These are phyloP conservation scores for Nerophis lumbriciformis DNA, from an alignment of 2,113 vertebrate species.

Conservation along the genomic window DNA sequence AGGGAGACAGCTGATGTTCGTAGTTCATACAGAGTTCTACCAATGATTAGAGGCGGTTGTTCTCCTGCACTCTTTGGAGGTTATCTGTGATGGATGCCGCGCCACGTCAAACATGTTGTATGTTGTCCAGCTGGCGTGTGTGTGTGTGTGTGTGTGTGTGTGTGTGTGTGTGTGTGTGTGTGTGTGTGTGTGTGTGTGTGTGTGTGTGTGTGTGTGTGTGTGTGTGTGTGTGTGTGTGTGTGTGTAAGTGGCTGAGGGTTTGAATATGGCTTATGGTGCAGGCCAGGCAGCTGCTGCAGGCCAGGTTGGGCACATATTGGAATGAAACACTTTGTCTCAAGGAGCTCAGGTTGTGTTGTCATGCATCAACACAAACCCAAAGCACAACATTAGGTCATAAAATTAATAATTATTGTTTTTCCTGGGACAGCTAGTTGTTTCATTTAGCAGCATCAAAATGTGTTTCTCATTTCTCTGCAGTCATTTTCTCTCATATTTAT, in stretches of 20 bases:
- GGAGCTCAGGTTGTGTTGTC: not conserved
- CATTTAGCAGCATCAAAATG: slow-evolving; percentile 26
- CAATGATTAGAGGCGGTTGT: not conserved
- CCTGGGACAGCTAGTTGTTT: slow-evolving; percentile 12
- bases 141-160: not conserved
- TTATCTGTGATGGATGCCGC: slow-evolving; percentile 45
- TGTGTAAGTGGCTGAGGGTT: slow-evolving; percentile 23
- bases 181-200: slow-evolving; percentile 21
- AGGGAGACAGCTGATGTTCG: not conserved
- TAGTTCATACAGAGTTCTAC: not conserved
- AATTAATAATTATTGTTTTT: not conserved
- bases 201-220: not conserved
- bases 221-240: slow-evolving; percentile 22
- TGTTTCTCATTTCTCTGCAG: slow-evolving; percentile 16
- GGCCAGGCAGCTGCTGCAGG: slow-evolving; percentile 41
- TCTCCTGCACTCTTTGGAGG: slow-evolving; percentile 1
- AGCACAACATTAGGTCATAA: not conserved
- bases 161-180: slow-evolving; percentile 17
- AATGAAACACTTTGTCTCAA: slow-evolving; percentile 6
- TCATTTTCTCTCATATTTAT: slow-evolving; percentile 23
- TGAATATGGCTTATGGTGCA: slow-evolving; percentile 13
- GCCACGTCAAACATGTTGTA: slow-evolving; percentile 18
- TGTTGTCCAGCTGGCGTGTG: slow-evolving; percentile 39
- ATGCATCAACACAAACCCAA: slow-evolving; percentile 2
- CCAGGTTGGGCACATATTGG: slow-evolving; percentile 7